Evolutionary conservation across 1,140 invertebrate species (phyloP).

Genomic region (Magallana angulata): DNA sequence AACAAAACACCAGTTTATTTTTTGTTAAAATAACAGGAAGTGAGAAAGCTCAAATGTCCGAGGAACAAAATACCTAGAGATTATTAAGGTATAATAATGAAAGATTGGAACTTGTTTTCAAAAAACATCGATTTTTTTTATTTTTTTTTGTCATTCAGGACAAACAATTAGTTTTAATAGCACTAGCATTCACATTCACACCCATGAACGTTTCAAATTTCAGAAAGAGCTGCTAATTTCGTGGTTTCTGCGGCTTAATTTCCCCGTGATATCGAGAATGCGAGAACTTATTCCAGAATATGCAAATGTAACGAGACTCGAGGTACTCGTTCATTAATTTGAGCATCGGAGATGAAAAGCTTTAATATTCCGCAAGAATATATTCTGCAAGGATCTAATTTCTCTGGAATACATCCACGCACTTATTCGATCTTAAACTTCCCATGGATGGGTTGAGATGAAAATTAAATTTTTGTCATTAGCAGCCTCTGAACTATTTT

Average conservation of each 20-base stretch:
- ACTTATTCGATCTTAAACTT: background rate
- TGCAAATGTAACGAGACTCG: conserved; percentile 23
- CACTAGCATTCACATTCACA: no score
- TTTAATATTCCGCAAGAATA: background rate
- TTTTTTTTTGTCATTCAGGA: no score
- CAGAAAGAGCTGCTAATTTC: no score
- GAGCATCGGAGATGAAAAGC: background rate
- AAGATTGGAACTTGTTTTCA: no score
- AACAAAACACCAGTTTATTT: no score
- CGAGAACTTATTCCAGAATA: background rate
- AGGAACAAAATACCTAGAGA: no score
- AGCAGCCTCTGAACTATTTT: background rate
- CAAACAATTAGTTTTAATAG: no score
- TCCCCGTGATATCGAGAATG: background rate
- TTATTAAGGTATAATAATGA: no score
- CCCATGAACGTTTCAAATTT: no score
- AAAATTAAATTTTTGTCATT: background rate
- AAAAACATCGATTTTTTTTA: no score
- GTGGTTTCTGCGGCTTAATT: background rate
- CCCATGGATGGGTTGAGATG: background rate
- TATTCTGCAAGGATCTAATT: background rate
- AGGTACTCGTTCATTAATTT: conserved; percentile 16
- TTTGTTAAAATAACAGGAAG: no score
- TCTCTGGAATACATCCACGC: background rate
- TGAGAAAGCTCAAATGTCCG: no score